Conservation (phyloP, 2,113 vertebrate genomes). For the Ageneiosus marmoratus region DNA sequence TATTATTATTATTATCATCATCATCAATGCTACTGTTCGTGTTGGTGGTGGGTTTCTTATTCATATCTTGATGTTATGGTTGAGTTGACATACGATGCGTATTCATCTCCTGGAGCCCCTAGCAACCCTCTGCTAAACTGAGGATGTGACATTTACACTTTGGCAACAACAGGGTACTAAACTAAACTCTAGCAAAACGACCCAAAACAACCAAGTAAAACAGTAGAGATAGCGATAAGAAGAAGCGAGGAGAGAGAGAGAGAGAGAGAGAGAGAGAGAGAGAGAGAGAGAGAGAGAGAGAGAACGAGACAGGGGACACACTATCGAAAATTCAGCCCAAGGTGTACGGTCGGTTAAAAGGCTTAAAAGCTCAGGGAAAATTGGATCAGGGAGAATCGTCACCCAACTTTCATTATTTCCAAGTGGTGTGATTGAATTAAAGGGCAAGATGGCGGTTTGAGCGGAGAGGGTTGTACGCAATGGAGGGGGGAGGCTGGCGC, state of each 20-base stretch:
- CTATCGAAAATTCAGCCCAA: slow-evolving; percentile 94
- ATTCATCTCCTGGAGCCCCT: background rate
- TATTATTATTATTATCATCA: background rate
- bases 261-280: slow-evolving; percentile 40
- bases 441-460: slow-evolving; percentile 98
- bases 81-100: background rate
- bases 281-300: slow-evolving; percentile 47
- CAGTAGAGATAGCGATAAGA: slow-evolving; percentile 56
- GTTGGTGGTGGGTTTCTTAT: background rate
- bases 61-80: background rate
- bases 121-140: slow-evolving; percentile 68
- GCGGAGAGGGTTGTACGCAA: slow-evolving; percentile 71
- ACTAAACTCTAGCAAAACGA: slow-evolving; percentile 11
- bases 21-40: background rate
- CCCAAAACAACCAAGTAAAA: slow-evolving; percentile 60
- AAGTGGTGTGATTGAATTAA: slow-evolving; percentile 99
- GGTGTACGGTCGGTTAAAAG: slow-evolving; percentile 97
- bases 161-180: slow-evolving; percentile 44
- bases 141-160: slow-evolving; percentile 81
- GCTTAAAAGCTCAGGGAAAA: slow-evolving; percentile 98
- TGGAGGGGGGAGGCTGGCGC: slow-evolving; percentile 81
- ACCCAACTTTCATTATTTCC: slow-evolving; percentile 99
- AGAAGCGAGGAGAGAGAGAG: slow-evolving; percentile 52
- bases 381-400: slow-evolving; percentile 99
- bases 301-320: slow-evolving; percentile 71